Conservation (phyloP, 2,797 vertebrate species). For the Propithecus perrieri region DNA sequence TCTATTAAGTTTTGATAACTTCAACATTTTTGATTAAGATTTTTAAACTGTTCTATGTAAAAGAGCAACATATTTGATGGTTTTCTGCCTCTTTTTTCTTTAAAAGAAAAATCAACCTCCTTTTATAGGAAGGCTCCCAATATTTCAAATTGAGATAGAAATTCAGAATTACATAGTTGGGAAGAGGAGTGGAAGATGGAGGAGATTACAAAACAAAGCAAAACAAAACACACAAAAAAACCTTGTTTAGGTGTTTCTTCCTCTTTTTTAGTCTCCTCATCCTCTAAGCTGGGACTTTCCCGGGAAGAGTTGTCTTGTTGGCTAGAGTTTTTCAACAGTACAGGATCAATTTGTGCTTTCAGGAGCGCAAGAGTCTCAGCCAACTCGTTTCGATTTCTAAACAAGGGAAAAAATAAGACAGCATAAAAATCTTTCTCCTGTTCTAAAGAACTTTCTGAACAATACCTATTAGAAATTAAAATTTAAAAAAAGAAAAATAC, state of each 20-base stretch:
- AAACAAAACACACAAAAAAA: conserved; percentile 82
- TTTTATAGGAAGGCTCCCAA: conserved; percentile 12
- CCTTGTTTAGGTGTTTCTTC: conserved; percentile 86
- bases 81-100: background rate
- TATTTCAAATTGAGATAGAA: conserved; percentile 41
- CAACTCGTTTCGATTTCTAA: conserved; percentile 95
- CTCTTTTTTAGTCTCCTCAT: conserved; percentile 85
- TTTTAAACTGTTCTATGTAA: background rate
- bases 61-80: background rate
- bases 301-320: conserved; percentile 87
- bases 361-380: conserved; percentile 95
- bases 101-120: conserved; percentile 17
- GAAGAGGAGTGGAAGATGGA: conserved; percentile 15
- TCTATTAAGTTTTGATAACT: background rate
- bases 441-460: conserved; percentile 44
- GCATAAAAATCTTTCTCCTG: conserved; percentile 58
- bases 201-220: conserved; percentile 72
- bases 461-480: conserved; percentile 41
- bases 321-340: conserved; percentile 87
- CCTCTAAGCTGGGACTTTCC: conserved; percentile 87
- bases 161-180: conserved; percentile 27
- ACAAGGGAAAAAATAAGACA: conserved; percentile 66
- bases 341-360: conserved; percentile 94
- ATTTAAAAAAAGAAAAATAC: background rate
- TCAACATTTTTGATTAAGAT: background rate